A percentile compares a stretch with the other conserved stretches of the same genome.
Conservation (phyloP, 2,113 vertebrate species). For the Syngnathus typhle region DNA sequence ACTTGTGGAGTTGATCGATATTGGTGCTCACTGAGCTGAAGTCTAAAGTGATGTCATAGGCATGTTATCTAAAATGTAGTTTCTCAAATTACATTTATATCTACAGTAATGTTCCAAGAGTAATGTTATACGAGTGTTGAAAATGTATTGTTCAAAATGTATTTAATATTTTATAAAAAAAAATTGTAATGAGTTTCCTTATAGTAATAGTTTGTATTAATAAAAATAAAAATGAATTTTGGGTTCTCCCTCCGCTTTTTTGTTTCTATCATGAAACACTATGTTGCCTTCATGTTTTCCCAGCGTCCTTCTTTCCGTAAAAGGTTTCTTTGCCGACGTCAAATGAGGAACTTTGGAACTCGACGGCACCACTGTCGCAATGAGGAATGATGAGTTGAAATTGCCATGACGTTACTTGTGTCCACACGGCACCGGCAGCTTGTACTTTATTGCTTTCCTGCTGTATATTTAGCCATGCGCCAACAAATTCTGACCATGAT, state of each 20-base stretch:
- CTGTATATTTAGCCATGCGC: constrained; percentile 1
- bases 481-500: constrained; percentile 5
- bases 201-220: too few species aligned
- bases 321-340: not conserved
- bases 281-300: not conserved
- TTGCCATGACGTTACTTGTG: not conserved
- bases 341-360: not conserved
- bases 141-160: too few species aligned
- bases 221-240: not conserved
- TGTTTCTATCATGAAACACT: not conserved
- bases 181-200: too few species aligned
- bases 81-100: too few species aligned
- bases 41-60: not conserved
- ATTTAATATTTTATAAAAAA: too few species aligned
- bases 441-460: not conserved
- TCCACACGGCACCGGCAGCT: not conserved
- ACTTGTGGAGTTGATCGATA: not conserved
- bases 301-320: not conserved
- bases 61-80: not conserved
- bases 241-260: not conserved
- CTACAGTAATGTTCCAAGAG: too few species aligned
- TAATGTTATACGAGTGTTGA: too few species aligned
- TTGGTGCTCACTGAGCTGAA: not conserved
- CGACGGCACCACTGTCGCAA: not conserved
- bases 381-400: not conserved